A percentile compares a stretch with the other conserved stretches of the same genome.
These are phyloP conservation scores for Andrena minutula DNA, from an alignment of 2,888 invertebrate genomes.

Conservation along the genomic window DNA sequence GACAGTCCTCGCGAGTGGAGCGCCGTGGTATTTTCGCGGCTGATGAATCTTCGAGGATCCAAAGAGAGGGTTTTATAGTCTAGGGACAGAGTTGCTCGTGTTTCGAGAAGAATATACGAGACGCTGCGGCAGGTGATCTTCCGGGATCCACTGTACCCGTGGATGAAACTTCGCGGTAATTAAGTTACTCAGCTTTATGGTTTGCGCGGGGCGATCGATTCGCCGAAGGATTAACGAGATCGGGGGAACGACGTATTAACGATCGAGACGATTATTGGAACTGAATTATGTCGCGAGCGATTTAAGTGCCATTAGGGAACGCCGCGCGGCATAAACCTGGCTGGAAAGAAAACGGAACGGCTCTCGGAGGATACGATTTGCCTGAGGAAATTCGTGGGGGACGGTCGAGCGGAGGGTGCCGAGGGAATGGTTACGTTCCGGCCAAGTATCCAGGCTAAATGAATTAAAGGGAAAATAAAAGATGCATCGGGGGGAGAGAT, in stretches of 20 bases:
- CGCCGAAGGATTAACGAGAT: slow-evolving; percentile 74
- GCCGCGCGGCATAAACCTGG: slow-evolving; percentile 21
- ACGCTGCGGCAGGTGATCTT: too few species aligned
- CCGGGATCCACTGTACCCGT: too few species aligned
- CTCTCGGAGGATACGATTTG: neutral
- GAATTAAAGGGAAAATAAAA: too few species aligned
- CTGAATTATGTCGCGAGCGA: slow-evolving; percentile 75
- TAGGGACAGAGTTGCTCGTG: too few species aligned
- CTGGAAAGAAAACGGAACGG: slow-evolving; percentile 13
- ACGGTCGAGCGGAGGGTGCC: neutral
- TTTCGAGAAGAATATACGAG: too few species aligned
- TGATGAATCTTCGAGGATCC: too few species aligned
- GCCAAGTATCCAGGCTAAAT: too few species aligned
- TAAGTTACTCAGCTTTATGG: neutral
- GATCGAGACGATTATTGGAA: slow-evolving; percentile 70
- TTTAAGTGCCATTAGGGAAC: slow-evolving; percentile 62
- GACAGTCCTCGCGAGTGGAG: neutral
- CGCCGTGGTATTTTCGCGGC: neutral
- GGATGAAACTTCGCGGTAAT: neutral
- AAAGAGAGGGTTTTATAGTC: too few species aligned
- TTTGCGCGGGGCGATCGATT: slow-evolving; percentile 6
- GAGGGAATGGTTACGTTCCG: neutral
- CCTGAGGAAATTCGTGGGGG: slow-evolving; percentile 6
- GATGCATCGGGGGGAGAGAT: too few species aligned
- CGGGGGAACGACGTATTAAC: slow-evolving; percentile 70